Percentiles rank a stretch among this genome's conserved stretches.
These are phyloP conservation scores for Delichon dasypus DNA, from an alignment of 2,797 vertebrate genomes.

Conservation along the genomic window DNA sequence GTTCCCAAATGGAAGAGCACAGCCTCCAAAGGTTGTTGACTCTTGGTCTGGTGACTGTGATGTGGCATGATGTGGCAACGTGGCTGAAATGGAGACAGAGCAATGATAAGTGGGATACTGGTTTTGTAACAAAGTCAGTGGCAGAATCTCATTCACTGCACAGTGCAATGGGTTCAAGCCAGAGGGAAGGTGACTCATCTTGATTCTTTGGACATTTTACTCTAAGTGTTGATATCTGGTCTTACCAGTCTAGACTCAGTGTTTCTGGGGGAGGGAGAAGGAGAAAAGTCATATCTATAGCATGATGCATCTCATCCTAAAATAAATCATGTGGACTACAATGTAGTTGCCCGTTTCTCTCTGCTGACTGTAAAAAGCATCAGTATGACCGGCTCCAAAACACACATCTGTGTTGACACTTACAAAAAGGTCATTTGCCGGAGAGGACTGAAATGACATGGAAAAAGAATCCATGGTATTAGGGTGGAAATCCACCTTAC, in stretches of 20 bases:
- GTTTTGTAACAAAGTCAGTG: not conserved
- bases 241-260: not conserved
- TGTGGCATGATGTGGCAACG: not conserved
- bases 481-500: not conserved
- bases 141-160: not conserved
- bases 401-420: not conserved
- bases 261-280: not conserved
- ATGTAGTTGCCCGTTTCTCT: not conserved
- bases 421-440: not conserved
- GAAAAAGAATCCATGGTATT: not conserved
- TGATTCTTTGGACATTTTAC: not conserved
- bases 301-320: not conserved
- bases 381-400: not conserved
- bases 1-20: not conserved
- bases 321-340: not conserved
- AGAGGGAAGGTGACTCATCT: not conserved
- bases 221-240: constrained; percentile 8
- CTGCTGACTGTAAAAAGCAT: not conserved
- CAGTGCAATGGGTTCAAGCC: not conserved
- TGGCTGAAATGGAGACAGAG: not conserved
- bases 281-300: not conserved
- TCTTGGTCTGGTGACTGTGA: not conserved
- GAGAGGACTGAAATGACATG: not conserved
- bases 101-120: not conserved
- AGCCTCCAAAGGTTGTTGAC: not conserved